Base-by-base conservation (phyloP, 2,888 invertebrate species). In the Drepana falcataria region DNA sequence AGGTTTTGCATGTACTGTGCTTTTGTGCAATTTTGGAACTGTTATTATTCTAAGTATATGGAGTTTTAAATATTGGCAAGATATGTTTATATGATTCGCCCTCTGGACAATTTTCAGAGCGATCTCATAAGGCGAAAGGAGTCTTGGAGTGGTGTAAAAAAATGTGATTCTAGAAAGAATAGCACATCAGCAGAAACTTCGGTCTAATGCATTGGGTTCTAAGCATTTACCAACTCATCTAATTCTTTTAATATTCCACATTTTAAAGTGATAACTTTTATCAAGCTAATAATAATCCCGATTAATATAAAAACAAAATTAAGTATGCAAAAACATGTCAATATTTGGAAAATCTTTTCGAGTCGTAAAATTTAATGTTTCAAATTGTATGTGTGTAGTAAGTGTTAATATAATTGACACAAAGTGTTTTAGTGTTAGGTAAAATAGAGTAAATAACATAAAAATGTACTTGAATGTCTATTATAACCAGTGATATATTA, bases 141-240 rank as follows among this genome's bases (percentile, higher is more conserved):
- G 58, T 90, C 90, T 35, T 91, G 91, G 91, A 85, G 86, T 70
- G 81, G 81, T 57, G 80, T 73, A 53, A 86, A 80, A 80, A 90
- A 84, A 65, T 73, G 70, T 63, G 87, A 85, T 48, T 74, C 79
- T 71, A 84, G 78, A 61, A 88, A 87, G 72, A 82, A 76, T 64
- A 81, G 75, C 66, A 74, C 78, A 3, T 91, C 91, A 35, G 87
- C 91, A 65, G 92, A 92, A 85, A 92, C 92, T 53, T 91, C 91
- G 68, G 92, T 91, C 63, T 92, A 87, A 87, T 49, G 51, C 48
- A n/a, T 35, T 48, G 51, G 47, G 9, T 35, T 49, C n/a, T 49
- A 35, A 48, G 1, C 35, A 35, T 48, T 21, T 21, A 21, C 21
- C 21, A 21, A 21, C 21, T 21, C 21, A 21, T 21, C 21, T 21